These are phyloP conservation scores for Drosophila austrosaltans DNA, from an alignment of 2,888 invertebrate species.

Conservation along the genomic window DNA sequence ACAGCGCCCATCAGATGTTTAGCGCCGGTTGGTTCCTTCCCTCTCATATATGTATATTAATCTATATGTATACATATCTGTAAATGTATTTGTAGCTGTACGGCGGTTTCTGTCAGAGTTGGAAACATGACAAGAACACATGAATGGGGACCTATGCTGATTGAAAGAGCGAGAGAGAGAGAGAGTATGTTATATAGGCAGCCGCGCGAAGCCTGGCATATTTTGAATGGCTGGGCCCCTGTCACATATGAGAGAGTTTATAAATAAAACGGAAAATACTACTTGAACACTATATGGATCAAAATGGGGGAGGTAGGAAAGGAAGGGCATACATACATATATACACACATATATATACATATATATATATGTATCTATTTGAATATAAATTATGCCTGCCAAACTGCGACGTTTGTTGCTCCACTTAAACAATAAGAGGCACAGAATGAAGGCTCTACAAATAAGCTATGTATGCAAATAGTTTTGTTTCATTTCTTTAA, in stretches of 20 bases:
- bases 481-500: slow-evolving; percentile 36
- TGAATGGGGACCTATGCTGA: slow-evolving; percentile 31
- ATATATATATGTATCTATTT: slow-evolving; percentile 28
- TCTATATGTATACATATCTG: no score
- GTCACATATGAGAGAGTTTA: slow-evolving; percentile 58
- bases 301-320: slow-evolving; percentile 18
- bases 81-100: neutral
- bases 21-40: slow-evolving; percentile 30
- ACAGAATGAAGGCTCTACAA: slow-evolving; percentile 14
- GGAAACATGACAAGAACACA: slow-evolving; percentile 39
- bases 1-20: slow-evolving; percentile 45
- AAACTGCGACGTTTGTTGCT: slow-evolving; percentile 54
- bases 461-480: slow-evolving; percentile 19
- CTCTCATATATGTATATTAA: neutral
- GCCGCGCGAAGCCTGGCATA: slow-evolving; percentile 23
- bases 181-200: slow-evolving; percentile 28
- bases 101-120: slow-evolving; percentile 18
- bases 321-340: slow-evolving; percentile 13
- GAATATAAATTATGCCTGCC: slow-evolving; percentile 57
- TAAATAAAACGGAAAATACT: slow-evolving; percentile 68
- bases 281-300: slow-evolving; percentile 45
- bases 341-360: neutral
- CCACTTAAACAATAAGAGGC: slow-evolving; percentile 43
- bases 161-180: neutral
- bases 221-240: slow-evolving; percentile 46